Evolutionary conservation across 2,888 invertebrate genomes (phyloP).

Genomic region (Clivina fossor): DNA sequence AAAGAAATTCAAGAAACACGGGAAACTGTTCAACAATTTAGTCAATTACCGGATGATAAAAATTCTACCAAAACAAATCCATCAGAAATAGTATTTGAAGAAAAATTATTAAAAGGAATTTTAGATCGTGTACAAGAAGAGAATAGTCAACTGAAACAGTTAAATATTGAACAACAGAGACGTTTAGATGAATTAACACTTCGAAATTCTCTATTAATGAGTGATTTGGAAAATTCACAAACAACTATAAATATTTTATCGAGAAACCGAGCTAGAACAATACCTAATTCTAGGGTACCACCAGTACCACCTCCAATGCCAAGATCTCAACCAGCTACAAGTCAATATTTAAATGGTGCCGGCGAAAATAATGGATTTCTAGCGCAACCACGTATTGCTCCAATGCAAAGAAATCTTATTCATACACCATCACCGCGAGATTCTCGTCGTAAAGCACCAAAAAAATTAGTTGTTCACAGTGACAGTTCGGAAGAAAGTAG

Average conservation of each 20-base stretch:
- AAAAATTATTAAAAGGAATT: constrained; percentile 34
- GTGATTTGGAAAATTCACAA: constrained; percentile 41
- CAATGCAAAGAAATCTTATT: constrained; percentile 7
- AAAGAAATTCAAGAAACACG: constrained; percentile 23
- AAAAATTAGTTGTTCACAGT: constrained; percentile 19
- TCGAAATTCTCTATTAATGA: constrained; percentile 23
- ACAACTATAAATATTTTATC: constrained; percentile 40
- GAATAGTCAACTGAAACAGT: constrained; percentile 36
- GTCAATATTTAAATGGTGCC: constrained; percentile 36
- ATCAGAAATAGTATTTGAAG: constrained; percentile 26
- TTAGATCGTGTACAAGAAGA: constrained; percentile 39
- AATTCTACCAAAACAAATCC: constrained; percentile 5
- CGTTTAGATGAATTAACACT: constrained; percentile 21
- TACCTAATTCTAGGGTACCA: constrained; percentile 18
- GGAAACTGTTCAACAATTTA: constrained; percentile 21
- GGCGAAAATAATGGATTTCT: constrained; percentile 37
- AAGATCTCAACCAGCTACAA: background rate
- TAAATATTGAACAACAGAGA: constrained; percentile 32
- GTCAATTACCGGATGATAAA: constrained; percentile 13
- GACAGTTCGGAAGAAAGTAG: background rate
- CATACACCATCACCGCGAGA: constrained; percentile 8
- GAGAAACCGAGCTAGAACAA: constrained; percentile 18
- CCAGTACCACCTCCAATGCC: constrained; percentile 1
- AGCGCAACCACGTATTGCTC: constrained; percentile 13
- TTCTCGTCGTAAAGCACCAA: constrained; percentile 38